Base-by-base conservation (phyloP, 2,888 invertebrate species). In the Protophormia terraenovae region DNA sequence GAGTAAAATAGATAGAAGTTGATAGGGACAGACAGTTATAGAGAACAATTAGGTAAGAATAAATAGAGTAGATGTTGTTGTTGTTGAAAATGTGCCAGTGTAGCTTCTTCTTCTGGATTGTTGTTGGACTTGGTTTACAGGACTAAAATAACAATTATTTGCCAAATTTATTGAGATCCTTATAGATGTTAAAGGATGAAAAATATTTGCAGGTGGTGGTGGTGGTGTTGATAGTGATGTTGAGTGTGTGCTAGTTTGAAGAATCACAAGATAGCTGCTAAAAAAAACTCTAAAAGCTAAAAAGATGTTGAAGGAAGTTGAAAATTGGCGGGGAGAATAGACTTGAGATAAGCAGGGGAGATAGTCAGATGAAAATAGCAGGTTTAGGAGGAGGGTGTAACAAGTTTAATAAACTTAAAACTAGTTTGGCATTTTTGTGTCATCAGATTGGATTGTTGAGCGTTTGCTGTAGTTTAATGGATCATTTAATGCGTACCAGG, bases 401-500 rank as follows among this genome's bases (percentile, higher is more conserved):
- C 53, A 64, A 22, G 60, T 73, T 73, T 58, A 32, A 32, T 66
- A 32, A 66, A 24, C 29, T 71, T 83, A 79, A 32, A 82, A 77
- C 77, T 77, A 80, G 82, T 85, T 87, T 86, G 87, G 86, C 86
- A 71, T 87, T 67, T 66, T 58, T 60, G 79, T 82, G 82, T 84
- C 84, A 84, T 80, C 55, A 75, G 73, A 62, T 64, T 24, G 60
- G 32, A 22, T 38, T 67, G 24, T 53, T 35, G 7, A 62, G 53
- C 24, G 29, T 12, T 60, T 53, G 67, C 32, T 27, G 67, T n/a
- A 75, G 58, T 58, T 14, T 24, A 12, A 3, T 38, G 3, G 38
- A 10, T 12, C 16, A 55, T 41, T 89, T 89, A 90, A 78, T 86
- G 88, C 53, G 92, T 92, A 62, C 92, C 92, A 69, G 92, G 92